Percentiles rank a stretch among this genome's conserved stretches.
These are phyloP conservation scores for Branchipolynoe longqiensis DNA, from an alignment of 2,888 invertebrate genomes.

Conservation along the genomic window DNA sequence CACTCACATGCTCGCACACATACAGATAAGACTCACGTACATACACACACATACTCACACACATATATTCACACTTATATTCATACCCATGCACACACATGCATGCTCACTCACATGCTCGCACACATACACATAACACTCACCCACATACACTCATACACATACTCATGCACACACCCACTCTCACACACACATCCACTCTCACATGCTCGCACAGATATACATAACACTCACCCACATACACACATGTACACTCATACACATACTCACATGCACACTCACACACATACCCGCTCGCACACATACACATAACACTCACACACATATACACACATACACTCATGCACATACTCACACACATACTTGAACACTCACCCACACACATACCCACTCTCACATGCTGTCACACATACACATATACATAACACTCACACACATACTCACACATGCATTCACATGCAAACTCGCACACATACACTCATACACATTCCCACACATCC, in stretches of 20 bases:
- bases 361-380: background rate
- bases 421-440: background rate
- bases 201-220: no score
- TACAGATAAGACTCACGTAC: no score
- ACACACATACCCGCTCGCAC: background rate
- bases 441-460: background rate
- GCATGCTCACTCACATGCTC: background rate
- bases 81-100: background rate
- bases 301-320: background rate
- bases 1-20: no score
- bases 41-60: no score
- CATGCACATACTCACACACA: background rate
- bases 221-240: no score
- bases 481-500: background rate
- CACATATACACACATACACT: background rate
- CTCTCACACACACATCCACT: no score
- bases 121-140: no score
- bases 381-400: background rate
- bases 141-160: no score
- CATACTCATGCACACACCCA: no score
- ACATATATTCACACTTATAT: background rate
- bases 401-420: background rate
- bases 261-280: background rate
- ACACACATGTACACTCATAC: constrained; percentile 3
- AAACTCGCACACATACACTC: background rate